Evolutionary conservation across 2,888 invertebrate species (phyloP).

Genomic region (Rhimphoctona megacephalus): DNA sequence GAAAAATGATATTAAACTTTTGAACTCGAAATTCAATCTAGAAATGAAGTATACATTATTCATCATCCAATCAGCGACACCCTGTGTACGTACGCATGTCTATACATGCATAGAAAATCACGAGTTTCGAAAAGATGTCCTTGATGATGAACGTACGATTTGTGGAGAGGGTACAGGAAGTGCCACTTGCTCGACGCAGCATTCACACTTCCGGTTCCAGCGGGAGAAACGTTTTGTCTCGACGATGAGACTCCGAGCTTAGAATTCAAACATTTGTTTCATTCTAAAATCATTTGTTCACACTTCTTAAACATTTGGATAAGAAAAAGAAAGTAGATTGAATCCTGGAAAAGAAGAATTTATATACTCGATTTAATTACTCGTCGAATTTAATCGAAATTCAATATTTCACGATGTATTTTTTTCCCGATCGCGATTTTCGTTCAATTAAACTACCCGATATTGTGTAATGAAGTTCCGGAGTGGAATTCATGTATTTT

Average conservation of each 20-base stretch:
- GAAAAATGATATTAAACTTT: neutral
- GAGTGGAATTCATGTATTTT: neutral
- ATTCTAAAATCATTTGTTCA: conserved; percentile 49
- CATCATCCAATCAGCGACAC: neutral
- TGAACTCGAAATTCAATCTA: neutral
- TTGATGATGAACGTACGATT: conserved; percentile 53
- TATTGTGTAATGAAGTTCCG: neutral
- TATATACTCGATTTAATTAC: neutral
- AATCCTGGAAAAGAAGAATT: neutral
- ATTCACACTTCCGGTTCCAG: conserved; percentile 65
- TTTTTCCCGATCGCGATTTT: neutral
- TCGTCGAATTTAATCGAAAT: neutral
- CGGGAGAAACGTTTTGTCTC: conserved; percentile 57
- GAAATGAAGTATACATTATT: neutral
- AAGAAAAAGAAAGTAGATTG: neutral
- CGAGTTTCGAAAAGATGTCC: conserved; percentile 60
- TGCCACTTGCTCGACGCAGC: conserved; percentile 66
- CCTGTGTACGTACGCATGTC: neutral
- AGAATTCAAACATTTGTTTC: neutral
- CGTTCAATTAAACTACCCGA: neutral
- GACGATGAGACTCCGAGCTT: conserved; percentile 16
- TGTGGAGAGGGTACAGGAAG: conserved; percentile 59
- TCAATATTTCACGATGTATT: neutral
- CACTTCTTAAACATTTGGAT: neutral
- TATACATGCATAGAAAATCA: neutral